Conservation (phyloP, 2,888 invertebrate genomes). For the Leptinotarsa tumamoca region DNA sequence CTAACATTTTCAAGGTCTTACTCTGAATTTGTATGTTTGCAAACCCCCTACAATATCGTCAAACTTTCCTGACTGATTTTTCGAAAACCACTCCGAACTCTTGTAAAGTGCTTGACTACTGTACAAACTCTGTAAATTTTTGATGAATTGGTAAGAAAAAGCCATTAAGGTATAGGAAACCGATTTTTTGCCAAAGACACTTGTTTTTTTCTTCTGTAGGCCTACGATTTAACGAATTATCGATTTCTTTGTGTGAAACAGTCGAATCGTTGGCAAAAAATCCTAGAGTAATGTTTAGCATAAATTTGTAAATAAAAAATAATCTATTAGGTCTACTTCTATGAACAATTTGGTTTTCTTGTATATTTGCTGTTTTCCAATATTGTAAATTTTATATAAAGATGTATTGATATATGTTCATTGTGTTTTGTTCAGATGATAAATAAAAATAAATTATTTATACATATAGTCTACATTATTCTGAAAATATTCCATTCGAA, state of each 20-base stretch:
- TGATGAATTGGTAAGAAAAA: conserved; percentile 2
- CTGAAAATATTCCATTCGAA: no score
- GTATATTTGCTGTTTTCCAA: conserved; percentile 42
- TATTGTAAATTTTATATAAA: conserved; percentile 48
- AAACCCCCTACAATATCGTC: no score
- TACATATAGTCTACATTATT: conserved; percentile 19
- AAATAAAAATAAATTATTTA: conserved; percentile 38
- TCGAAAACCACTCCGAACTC: not conserved
- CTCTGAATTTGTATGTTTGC: no score
- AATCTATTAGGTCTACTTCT: conserved; percentile 13
- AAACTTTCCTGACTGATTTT: conserved; percentile 11
- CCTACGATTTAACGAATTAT: conserved; percentile 17
- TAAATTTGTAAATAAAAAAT: conserved; percentile 26
- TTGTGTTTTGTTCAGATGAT: conserved; percentile 35
- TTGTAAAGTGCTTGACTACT: conserved; percentile 18
- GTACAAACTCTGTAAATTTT: conserved; percentile 24
- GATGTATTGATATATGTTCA: conserved; percentile 45
- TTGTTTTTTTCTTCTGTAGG: not conserved
- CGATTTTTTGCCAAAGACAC: conserved; percentile 12
- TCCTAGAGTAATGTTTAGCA: conserved; percentile 15
- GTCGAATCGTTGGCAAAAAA: conserved; percentile 6
- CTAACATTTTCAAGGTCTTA: no score
- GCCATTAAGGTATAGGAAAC: conserved; percentile 14
- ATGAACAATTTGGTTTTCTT: conserved; percentile 24
- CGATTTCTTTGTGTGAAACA: not conserved